These are phyloP conservation scores for Brachionus manjavacas DNA, from an alignment of 1,140 invertebrate genomes.

Conservation along the genomic window DNA sequence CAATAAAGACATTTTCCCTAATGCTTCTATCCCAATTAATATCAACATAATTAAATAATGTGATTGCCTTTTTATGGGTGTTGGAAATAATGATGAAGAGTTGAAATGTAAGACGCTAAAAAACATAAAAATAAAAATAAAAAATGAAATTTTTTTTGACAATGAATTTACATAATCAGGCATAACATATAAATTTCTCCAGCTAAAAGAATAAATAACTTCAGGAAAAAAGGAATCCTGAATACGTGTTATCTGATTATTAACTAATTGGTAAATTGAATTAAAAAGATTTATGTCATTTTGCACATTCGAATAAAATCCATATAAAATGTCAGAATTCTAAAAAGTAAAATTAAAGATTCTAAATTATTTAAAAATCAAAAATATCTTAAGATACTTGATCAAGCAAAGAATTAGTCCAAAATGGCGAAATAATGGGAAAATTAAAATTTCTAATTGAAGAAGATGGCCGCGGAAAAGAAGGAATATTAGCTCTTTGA, in stretches of 20 bases:
- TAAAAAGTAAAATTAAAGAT: neutral
- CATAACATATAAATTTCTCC: neutral
- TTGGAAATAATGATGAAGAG: neutral
- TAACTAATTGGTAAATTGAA: neutral
- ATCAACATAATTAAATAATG: neutral
- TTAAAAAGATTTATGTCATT: neutral
- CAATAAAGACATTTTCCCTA: constrained; percentile 7
- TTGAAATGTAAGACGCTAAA: neutral
- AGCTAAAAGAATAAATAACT: neutral
- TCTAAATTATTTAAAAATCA: neutral
- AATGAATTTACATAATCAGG: neutral
- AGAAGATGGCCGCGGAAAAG: neutral
- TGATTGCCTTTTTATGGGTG: neutral
- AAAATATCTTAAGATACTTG: neutral
- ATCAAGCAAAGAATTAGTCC: neutral
- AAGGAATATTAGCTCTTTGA: neutral
- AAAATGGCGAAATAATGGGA: neutral
- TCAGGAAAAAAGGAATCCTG: neutral
- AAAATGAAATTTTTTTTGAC: too few species aligned
- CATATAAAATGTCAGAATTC: neutral
- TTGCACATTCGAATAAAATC: neutral
- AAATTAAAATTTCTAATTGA: neutral
- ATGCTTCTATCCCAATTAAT: neutral
- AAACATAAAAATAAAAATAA: neutral
- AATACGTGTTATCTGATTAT: neutral